Percentiles rank a stretch among this genome's conserved stretches.
Evolutionary conservation across 2,888 invertebrate genomes (phyloP).

Genomic region (Papilio gigon): DNA sequence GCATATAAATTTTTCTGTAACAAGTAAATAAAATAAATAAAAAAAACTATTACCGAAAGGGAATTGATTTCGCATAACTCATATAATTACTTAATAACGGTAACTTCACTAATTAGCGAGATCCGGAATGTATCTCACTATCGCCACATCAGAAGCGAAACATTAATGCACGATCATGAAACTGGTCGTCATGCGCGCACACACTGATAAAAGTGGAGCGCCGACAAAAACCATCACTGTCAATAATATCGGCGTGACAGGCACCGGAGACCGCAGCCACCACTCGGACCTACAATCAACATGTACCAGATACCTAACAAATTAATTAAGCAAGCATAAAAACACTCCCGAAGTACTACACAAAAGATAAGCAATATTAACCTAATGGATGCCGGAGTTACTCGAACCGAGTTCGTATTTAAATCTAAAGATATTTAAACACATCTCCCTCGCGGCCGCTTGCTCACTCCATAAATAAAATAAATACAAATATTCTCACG

Average conservation of each 20-base stretch:
- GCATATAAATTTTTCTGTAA: too few relatives aligned
- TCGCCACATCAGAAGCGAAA: slow-evolving; percentile 27
- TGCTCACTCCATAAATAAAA: slow-evolving; percentile 79
- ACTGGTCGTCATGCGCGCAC: slow-evolving; percentile 33
- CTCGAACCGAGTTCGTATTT: slow-evolving; percentile 73
- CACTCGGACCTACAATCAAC: slow-evolving; percentile 44
- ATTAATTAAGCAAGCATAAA: slow-evolving; percentile 56
- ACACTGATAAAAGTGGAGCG: slow-evolving; percentile 29
- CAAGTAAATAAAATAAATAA: too few relatives aligned
- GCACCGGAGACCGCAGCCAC: slow-evolving; percentile 36
- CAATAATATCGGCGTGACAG: slow-evolving; percentile 35
- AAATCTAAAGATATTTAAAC: slow-evolving; percentile 80
- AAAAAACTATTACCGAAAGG: not conserved
- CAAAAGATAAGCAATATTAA: slow-evolving; percentile 75
- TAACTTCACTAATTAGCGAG: slow-evolving; percentile 33
- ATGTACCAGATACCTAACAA: slow-evolving; percentile 53
- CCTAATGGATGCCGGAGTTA: slow-evolving; percentile 74
- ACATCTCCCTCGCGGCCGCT: slow-evolving; percentile 75
- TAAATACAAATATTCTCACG: slow-evolving; percentile 83
- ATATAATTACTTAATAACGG: slow-evolving; percentile 32
- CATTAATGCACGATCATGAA: slow-evolving; percentile 32
- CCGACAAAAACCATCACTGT: slow-evolving; percentile 41
- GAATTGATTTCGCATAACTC: slow-evolving; percentile 18
- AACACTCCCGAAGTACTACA: slow-evolving; percentile 57
- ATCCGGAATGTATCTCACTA: slow-evolving; percentile 19